phyloP scores from a whole-genome alignment of 2,113 vertebrate genomes.

The Muscicapa adusta region DNA sequence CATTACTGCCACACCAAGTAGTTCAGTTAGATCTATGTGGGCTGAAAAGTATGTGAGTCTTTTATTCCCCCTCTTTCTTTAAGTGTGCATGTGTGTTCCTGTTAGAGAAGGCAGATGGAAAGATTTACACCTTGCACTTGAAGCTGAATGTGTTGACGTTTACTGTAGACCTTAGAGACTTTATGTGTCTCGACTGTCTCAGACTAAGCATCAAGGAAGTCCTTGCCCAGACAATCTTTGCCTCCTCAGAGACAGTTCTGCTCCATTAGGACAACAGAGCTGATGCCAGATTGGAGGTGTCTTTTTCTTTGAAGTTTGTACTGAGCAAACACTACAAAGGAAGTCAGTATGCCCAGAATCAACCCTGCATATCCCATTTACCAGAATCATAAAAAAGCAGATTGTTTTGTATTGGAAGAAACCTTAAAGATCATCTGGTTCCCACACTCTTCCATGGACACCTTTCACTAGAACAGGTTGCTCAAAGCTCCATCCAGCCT shows the following conservation, averaged over 20 bases:
- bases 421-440: neutral
- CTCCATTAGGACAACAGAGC: neutral
- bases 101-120: conserved; percentile 2
- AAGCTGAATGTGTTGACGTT: neutral
- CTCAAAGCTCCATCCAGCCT: neutral
- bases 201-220: neutral
- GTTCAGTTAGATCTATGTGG: neutral
- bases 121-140: neutral
- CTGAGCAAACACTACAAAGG: neutral
- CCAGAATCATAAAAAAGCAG: neutral
- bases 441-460: neutral
- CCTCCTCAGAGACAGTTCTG: neutral
- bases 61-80: neutral
- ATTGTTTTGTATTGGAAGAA: neutral
- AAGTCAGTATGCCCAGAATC: neutral
- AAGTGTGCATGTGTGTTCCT: neutral
- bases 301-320: neutral
- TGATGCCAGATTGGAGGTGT: neutral
- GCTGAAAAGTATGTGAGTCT: neutral
- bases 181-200: neutral
- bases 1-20: neutral
- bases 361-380: neutral
- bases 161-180: neutral
- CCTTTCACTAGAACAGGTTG: neutral
- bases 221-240: neutral